Conservation (phyloP, 2,888 invertebrate species). For the Melieria crassipennis region DNA sequence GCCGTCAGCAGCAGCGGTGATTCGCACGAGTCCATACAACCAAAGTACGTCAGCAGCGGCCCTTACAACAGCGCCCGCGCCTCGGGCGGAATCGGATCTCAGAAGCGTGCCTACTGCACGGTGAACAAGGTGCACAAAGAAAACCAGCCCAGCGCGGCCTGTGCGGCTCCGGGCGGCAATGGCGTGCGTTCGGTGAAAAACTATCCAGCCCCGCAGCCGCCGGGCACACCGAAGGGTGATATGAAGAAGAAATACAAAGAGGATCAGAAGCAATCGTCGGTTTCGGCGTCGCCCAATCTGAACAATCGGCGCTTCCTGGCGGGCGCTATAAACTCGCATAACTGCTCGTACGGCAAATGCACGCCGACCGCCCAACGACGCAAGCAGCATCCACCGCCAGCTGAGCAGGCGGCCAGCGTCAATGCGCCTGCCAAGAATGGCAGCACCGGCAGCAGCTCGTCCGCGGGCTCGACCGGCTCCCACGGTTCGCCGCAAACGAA, state of each 20-base stretch:
- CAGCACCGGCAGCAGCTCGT: slow-evolving; percentile 52
- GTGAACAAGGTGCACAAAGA: slow-evolving; percentile 59
- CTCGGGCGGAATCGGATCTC: slow-evolving; percentile 46
- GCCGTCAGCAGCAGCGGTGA: slow-evolving; percentile 49
- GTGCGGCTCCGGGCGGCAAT: slow-evolving; percentile 23
- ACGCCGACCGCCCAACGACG: slow-evolving; percentile 15
- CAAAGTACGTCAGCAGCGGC: slow-evolving; percentile 52
- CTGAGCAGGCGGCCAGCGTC: slow-evolving; percentile 10
- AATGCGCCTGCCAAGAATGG: slow-evolving; percentile 41
- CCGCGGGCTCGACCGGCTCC: slow-evolving; percentile 58
- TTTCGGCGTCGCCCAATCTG: slow-evolving; percentile 50
- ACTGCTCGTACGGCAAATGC: slow-evolving; percentile 38
- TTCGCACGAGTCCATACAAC: slow-evolving; percentile 53
- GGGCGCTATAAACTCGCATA: slow-evolving; percentile 40
- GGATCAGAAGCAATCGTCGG: slow-evolving; percentile 52
- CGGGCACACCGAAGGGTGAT: slow-evolving; percentile 44
- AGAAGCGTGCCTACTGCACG: slow-evolving; percentile 62
- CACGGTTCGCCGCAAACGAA: slow-evolving; percentile 61
- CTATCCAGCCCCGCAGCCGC: slow-evolving; percentile 51
- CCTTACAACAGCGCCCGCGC: slow-evolving; percentile 37
- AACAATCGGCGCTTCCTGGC: slow-evolving; percentile 44
- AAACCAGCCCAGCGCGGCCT: slow-evolving; percentile 54
- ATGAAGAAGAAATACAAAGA: slow-evolving; percentile 53
- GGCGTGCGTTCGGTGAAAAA: slow-evolving; percentile 52
- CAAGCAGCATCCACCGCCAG: slow-evolving; percentile 26